These are phyloP conservation scores for Regulus satrapa DNA, from an alignment of 2,113 vertebrate species.

Conservation along the genomic window DNA sequence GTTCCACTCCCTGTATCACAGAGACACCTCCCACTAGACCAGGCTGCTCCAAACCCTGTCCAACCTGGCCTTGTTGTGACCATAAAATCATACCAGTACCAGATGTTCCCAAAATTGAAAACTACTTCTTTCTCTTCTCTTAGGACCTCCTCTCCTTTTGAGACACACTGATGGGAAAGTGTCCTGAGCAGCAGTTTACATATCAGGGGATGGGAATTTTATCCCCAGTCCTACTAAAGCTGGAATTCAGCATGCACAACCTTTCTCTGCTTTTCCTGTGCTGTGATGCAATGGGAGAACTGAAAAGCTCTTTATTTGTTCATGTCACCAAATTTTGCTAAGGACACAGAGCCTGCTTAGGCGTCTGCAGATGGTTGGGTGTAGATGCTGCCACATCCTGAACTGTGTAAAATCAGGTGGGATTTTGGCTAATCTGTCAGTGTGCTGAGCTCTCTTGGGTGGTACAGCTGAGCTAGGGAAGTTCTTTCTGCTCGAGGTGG, in stretches of 20 bases:
- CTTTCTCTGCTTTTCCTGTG: not conserved
- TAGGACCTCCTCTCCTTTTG: not conserved
- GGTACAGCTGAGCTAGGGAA: not conserved
- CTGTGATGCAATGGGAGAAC: not conserved
- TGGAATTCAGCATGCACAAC: not conserved
- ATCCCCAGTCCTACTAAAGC: not conserved
- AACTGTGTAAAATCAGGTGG: not conserved
- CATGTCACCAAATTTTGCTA: not conserved
- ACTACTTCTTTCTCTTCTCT: not conserved
- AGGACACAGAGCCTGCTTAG: not conserved
- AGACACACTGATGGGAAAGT: not conserved
- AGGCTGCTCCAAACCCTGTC: not conserved
- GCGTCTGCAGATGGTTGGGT: not conserved
- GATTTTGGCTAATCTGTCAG: fast-evolving
- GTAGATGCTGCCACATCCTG: fast-evolving
- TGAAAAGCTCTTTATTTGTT: not conserved
- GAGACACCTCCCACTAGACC: fast-evolving
- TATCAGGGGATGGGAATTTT: not conserved
- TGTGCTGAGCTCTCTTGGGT: not conserved
- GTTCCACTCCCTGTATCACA: not conserved
- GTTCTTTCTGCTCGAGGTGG: not conserved
- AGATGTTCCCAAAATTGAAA: not conserved
- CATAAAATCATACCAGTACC: not conserved
- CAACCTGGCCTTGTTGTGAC: not conserved
- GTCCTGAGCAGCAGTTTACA: not conserved